A percentile compares a stretch with the other conserved stretches of the same genome.
phyloP scores from a whole-genome alignment of 2,888 invertebrate species.

The Arctia plantaginis region DNA sequence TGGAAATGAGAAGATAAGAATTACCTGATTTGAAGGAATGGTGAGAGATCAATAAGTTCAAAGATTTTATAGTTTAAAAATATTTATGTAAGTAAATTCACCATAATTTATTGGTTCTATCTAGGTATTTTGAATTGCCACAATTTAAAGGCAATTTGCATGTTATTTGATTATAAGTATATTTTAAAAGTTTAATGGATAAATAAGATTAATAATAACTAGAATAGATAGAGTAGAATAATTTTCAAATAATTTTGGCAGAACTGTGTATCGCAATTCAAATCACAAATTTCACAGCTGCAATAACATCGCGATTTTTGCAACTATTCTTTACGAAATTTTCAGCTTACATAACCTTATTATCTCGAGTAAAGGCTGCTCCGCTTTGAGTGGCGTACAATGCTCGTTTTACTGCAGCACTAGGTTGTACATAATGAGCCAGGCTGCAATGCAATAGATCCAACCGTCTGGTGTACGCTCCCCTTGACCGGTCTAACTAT shows the following conservation, averaged over 20 bases:
- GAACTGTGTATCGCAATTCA: constrained; percentile 7
- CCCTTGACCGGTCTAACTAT: constrained; percentile 78
- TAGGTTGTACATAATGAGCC: constrained; percentile 61
- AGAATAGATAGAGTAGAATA: background rate
- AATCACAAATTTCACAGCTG: constrained; percentile 41
- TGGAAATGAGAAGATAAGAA: too few species aligned
- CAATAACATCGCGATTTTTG: constrained; percentile 58
- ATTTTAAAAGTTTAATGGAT: background rate
- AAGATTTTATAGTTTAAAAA: background rate
- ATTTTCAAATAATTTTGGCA: background rate
- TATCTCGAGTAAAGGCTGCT: constrained; percentile 64
- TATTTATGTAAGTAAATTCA: too few species aligned
- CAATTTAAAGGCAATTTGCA: too few species aligned
- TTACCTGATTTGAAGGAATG: background rate
- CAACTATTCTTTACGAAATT: constrained; percentile 70
- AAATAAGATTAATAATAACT: background rate
- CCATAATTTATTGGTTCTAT: too few species aligned
- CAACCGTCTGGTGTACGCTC: constrained; percentile 65
- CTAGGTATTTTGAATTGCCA: too few species aligned
- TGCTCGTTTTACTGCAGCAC: constrained; percentile 59
- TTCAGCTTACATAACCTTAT: constrained; percentile 72
- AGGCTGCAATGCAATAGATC: constrained; percentile 72
- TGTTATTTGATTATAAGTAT: background rate
- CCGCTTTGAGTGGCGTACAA: constrained; percentile 69
- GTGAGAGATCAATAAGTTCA: background rate